These are phyloP conservation scores for Trinectes maculatus DNA, from an alignment of 2,113 vertebrate genomes.

Conservation along the genomic window DNA sequence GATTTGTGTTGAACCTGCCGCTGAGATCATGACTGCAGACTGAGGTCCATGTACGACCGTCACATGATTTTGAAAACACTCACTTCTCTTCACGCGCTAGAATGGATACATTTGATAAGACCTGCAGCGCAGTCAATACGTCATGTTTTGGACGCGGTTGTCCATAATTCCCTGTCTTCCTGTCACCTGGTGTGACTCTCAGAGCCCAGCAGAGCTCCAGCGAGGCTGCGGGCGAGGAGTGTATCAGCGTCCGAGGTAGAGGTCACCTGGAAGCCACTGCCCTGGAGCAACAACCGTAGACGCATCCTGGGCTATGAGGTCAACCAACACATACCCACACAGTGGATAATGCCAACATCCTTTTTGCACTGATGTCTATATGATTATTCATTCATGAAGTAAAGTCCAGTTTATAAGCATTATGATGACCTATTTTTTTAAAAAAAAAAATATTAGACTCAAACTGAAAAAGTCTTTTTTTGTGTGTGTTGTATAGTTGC, in stretches of 20 bases:
- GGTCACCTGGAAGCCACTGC: constrained; percentile 90
- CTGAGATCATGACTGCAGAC: not conserved
- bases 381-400: constrained; percentile 30
- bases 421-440: not conserved
- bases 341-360: constrained; percentile 32
- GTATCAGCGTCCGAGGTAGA: constrained; percentile 91
- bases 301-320: constrained; percentile 96
- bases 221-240: constrained; percentile 85
- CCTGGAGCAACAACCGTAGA: constrained; percentile 88
- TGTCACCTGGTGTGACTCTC: constrained; percentile 40
- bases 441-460: too few relatives aligned
- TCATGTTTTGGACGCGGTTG: constrained; percentile 32
- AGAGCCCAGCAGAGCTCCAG: constrained; percentile 91
- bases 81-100: not conserved
- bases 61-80: not conserved
- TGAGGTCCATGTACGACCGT: not conserved
- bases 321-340: constrained; percentile 71
- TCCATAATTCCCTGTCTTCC: constrained; percentile 32
- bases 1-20: not conserved
- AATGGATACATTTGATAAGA: not conserved
- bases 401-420: not conserved
- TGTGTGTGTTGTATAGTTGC: constrained; percentile 81
- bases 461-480: constrained; percentile 5
- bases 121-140: constrained; percentile 10
- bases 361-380: constrained; percentile 33